Conservation (phyloP, 2,113 vertebrate genomes). For the Empidonax alnorum region DNA sequence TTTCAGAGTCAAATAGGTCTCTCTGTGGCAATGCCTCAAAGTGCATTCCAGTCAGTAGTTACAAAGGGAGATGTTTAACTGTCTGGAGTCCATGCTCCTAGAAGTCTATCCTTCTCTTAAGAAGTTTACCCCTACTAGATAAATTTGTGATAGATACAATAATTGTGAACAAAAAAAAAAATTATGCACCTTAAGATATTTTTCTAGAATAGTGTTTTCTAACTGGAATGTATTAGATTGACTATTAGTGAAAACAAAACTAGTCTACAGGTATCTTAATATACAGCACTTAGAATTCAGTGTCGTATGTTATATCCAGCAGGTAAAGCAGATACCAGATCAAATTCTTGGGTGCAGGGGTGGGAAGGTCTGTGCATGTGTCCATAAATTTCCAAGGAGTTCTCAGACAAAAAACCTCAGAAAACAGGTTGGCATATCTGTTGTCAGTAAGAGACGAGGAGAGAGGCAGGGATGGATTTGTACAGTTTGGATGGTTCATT, state of each 20-base stretch:
- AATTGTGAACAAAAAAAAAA: background rate
- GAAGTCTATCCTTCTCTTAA: background rate
- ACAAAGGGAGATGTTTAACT: background rate
- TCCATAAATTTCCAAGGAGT: background rate
- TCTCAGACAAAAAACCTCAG: background rate
- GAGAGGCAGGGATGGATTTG: background rate
- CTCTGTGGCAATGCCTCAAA: background rate
- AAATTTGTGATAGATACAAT: background rate
- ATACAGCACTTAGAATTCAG: background rate
- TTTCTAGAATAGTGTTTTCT: background rate
- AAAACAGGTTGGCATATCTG: background rate
- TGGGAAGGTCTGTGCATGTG: background rate
- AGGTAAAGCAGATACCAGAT: rapidly evolving
- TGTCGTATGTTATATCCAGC: background rate
- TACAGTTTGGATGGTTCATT: background rate
- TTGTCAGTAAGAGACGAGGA: background rate
- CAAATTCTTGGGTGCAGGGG: background rate
- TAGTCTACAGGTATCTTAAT: background rate
- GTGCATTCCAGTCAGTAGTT: background rate
- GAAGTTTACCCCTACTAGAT: background rate
- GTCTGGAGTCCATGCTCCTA: background rate
- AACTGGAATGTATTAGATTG: background rate
- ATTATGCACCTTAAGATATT: background rate
- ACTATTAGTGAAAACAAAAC: background rate
- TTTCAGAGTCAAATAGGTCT: background rate